These are phyloP conservation scores for Tetraodon nigroviridis DNA, from an alignment of 2,113 vertebrate genomes.

Conservation along the genomic window DNA sequence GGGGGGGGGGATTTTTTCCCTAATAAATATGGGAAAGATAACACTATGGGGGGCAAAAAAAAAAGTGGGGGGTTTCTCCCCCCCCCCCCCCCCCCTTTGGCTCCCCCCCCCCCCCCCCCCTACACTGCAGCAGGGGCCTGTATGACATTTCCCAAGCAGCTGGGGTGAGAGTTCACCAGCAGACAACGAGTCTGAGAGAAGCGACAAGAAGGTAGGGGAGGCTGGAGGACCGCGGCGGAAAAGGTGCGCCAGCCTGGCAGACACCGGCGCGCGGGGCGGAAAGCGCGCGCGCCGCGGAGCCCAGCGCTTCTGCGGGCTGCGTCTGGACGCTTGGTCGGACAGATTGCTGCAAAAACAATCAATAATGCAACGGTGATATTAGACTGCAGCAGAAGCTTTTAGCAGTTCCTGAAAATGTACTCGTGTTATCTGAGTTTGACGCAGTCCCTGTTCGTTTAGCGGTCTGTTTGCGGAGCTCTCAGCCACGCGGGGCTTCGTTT, in stretches of 20 bases:
- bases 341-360: background rate
- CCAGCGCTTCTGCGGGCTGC: background rate
- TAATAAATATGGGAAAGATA: too few species aligned
- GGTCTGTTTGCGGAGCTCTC: too few species aligned
- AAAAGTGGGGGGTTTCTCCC: constrained; percentile 57
- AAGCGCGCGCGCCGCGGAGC: too few species aligned
- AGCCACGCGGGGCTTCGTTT: too few species aligned
- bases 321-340: background rate
- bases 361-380: background rate
- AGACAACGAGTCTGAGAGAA: constrained; percentile 75
- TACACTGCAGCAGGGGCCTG: constrained; percentile 78
- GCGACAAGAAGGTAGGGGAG: constrained; percentile 75
- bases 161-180: constrained; percentile 79
- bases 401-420: too few species aligned
- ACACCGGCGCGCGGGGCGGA: constrained; percentile 41
- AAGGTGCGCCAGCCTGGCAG: constrained; percentile 64
- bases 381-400: background rate
- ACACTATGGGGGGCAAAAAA: constrained; percentile 46
- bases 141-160: constrained; percentile 78
- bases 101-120: constrained; percentile 53
- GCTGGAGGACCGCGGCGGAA: constrained; percentile 73
- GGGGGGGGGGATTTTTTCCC: too few species aligned
- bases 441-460: too few species aligned
- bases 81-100: background rate
- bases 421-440: too few species aligned